Base-by-base conservation (phyloP, 2,797 vertebrate genomes). In the Hippocampus kuda region DNA sequence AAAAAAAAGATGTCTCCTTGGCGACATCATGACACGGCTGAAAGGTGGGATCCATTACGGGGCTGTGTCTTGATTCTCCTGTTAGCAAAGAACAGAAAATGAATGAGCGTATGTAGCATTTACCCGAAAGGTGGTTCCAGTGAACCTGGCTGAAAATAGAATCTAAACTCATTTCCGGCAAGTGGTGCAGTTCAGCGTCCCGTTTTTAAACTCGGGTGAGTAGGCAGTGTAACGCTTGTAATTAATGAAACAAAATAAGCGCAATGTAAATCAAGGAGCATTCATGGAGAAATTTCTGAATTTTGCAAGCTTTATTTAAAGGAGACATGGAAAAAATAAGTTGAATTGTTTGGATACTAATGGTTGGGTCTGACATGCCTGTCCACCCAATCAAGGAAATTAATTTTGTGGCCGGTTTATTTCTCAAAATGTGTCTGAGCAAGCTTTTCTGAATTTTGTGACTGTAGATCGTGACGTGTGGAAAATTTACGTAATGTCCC, bases 1-100 rank as follows among this genome's bases (percentile, higher is more conserved):
- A 60, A 54, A 68, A 69, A 60, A 75, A 64, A 41, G 62, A 54
- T 64, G 78, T 72, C 70, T 73, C 69, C 74, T 74, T 53, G 1
- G 72, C 62, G 66, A 51, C 71, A 67, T 68, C 38, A 59, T 38
- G 41, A 68, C 65, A 65, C 3, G 16, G 20, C 44, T 24, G 27
- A 59, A 51, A 53, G 66, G 46, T 56, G 49, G 44, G 66, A 10
- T 61, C 48, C 70, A 46, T 51, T 66, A 56, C 69, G 11, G 44
- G 30, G 24, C 42, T 10, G 24, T 15, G 44, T 65, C 44, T 48
- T 65, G 26, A 65, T 65, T 27, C 13, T 27, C 24, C 42, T 10
- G 63, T 20, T 27, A 12, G 42, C 42, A 27, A 48, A 22, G 42
- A 48, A 16, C 22, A 64, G 22, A 24, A 64, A 64, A 64, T 64